Base-by-base conservation (phyloP, 2,888 invertebrate species). In the Eueremaeus valkanovi region DNA sequence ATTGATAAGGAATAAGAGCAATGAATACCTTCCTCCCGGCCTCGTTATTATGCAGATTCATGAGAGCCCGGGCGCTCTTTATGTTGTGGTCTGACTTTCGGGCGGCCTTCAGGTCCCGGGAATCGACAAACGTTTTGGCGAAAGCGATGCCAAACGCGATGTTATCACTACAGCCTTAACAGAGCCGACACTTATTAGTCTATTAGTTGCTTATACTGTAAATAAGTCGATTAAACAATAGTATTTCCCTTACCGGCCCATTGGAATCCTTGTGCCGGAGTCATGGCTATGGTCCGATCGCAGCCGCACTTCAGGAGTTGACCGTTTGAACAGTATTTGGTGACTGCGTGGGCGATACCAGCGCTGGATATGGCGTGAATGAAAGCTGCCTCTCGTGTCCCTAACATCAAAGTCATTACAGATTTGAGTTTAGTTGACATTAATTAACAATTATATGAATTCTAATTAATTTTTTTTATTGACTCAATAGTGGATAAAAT, bases 321-420 rank as follows among this genome's bases (percentile, higher is more conserved):
- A 11, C 92, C 92, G 79, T 90, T 88, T 75, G 92, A 90, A 84
- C 94, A 95, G 0, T 93, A 91, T 78, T 92, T 87, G 1, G 94
- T 93, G 63, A 94, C 89, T 31, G 92, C 89, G 84, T 92, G 93
- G 73, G 93, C 92, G 49, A 94, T 88, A 21, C 93, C 91, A 0
- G 94, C 94, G 0, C 93, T 89, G 18, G 92, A 92, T 73, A 95
- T 88, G 33, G 93, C 92, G 83, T 93, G 92, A 55, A 94, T 89
- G 84, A 92, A 94, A 3, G 94, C 93, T 77, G 92, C 90, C 84
- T 95, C 94, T 76, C 93, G 88, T 81, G 92, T 93, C 24, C 82
- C 78, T 82, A 83, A 55, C 83, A 75, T 9, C 73, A 78, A 61
- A 78, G n/a, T n/a, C 78, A n/a, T n/a, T n/a, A n/a, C n/a, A n/a